Base-by-base conservation (phyloP, 2,797 vertebrate genomes). In the Ceryle rudis region DNA sequence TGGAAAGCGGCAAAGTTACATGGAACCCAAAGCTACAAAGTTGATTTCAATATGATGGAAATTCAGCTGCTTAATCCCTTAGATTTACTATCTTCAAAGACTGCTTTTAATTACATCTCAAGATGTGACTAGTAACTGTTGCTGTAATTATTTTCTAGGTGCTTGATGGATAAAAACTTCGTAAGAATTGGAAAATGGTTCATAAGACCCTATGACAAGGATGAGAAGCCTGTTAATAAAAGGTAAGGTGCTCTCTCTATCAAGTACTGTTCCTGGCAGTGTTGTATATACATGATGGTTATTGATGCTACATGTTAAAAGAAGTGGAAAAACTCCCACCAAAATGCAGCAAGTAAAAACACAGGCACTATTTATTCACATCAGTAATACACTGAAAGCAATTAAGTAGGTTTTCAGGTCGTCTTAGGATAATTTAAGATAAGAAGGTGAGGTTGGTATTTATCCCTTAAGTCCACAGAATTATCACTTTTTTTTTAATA, bases 151-250 rank as follows among this genome's bases (percentile, higher is more conserved):
- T 87, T 97, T 96, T 96, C 41, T 97, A 99, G 99, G 97, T 99
- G 99, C 97, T 98, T 99, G 96, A 99, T 99, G 99, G 99, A 99
- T 97, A 99, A 99, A 97, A 99, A 99, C 86, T 99, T 99, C 0
- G 98, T 99, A 81, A 98, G 99, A 95, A 99, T 99, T 77, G 99
- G 99, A 73, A 99, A 99, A 82, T 99, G 99, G 99, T 99, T 99
- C 97, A 99, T 99, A 89, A 99, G 99, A 90, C 99, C 99, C 4
- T 98, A 99, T 47, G 99, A 99, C 89, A 98, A 99, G 94, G 98
- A 99, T 93, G 99, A 99, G 96, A 99, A 99, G 96, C 98, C 98
- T 72, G 95, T 99, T 90, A 99, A 99, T 95, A 99, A 98, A 98
- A 99, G 99, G 99, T 99, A 97, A 97, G 97, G 75, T 42, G 52